Evolutionary conservation across 2,797 vertebrate species (phyloP).

Genomic region (Acropternis orthonyx): DNA sequence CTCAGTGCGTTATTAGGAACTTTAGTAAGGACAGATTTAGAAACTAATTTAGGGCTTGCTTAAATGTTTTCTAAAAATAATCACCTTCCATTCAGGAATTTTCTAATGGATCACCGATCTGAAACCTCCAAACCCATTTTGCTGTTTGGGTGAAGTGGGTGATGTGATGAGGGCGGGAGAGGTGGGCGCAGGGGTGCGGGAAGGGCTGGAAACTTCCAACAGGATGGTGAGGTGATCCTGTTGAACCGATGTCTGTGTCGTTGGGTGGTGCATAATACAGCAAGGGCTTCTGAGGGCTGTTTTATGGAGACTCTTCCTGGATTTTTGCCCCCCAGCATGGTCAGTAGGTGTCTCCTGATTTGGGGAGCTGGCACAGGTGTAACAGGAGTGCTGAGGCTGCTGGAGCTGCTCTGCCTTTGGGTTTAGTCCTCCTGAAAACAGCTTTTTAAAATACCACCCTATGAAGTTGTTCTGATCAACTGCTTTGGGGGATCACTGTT

Average conservation of each 20-base stretch:
- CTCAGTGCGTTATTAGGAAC: not conserved
- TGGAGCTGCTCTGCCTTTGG: not conserved
- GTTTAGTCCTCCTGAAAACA: not conserved
- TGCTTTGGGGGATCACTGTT: not conserved
- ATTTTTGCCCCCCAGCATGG: not conserved
- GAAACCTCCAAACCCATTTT: not conserved
- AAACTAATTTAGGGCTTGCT: conserved; percentile 39
- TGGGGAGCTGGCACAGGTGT: not conserved
- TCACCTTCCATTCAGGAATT: not conserved
- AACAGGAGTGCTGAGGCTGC: not conserved
- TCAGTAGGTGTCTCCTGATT: not conserved
- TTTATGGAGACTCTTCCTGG: not conserved
- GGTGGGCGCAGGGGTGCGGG: not conserved
- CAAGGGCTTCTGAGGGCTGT: not conserved
- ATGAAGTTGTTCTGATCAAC: fast-evolving
- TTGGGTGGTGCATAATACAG: not conserved
- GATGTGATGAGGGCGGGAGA: not conserved
- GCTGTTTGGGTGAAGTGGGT: not conserved
- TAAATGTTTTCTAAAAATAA: conserved; percentile 53
- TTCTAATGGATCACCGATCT: not conserved
- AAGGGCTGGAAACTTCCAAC: not conserved
- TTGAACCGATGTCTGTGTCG: fast-evolving
- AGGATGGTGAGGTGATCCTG: fast-evolving
- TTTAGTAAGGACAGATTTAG: conserved; percentile 3
- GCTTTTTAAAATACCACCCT: not conserved